Conservation (phyloP, 2,797 vertebrate genomes). For the Chiroxiphia lanceolata region DNA sequence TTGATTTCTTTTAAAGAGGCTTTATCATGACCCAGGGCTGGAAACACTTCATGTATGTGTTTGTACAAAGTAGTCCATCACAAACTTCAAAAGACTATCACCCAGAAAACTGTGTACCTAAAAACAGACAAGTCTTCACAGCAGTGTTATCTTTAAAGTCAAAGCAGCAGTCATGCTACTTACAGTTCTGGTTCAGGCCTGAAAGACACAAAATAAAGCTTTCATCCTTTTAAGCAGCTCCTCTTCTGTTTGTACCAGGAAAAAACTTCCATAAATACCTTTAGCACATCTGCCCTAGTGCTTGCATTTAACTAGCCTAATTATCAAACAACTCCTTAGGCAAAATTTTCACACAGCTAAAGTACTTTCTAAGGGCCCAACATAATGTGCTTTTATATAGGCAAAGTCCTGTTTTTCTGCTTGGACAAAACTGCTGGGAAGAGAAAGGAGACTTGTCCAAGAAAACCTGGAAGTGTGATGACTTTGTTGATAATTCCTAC, state of each 20-base stretch:
- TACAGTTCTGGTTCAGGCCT: neutral
- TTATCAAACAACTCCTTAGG: neutral
- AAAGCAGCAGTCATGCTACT: neutral
- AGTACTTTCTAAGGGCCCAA: neutral
- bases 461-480: neutral
- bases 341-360: neutral
- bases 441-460: neutral
- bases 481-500: neutral
- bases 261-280: neutral
- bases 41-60: neutral
- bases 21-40: slow-evolving; percentile 27
- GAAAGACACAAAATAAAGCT: neutral
- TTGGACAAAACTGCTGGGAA: neutral
- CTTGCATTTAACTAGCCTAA: neutral
- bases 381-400: neutral
- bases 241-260: neutral
- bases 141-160: slow-evolving; percentile 1
- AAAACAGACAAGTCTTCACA: neutral
- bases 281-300: neutral
- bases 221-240: neutral
- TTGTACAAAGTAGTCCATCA: slow-evolving; percentile 31
- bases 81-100: slow-evolving; percentile 38
- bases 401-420: neutral
- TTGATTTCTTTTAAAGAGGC: slow-evolving; percentile 32
- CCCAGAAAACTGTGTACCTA: neutral